phyloP scores from a whole-genome alignment of 2,113 vertebrate species.

The Aptenodytes forsteri region DNA sequence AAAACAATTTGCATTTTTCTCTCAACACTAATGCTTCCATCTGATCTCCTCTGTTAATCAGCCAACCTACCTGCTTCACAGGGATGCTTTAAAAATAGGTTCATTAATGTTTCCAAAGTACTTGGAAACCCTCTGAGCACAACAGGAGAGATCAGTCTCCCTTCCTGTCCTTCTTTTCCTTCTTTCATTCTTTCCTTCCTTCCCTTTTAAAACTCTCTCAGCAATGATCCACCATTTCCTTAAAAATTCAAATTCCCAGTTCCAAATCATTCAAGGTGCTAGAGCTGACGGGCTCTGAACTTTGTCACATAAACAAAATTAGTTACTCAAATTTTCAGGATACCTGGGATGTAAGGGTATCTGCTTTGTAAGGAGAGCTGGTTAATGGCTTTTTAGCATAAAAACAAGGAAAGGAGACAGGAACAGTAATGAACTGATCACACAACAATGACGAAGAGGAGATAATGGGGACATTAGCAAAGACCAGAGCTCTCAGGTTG shows the following conservation, averaged over 20 bases:
- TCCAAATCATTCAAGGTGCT: background rate
- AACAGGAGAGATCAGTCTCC: background rate
- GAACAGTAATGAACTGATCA: background rate
- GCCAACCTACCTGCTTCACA: background rate
- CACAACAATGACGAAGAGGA: fast-evolving
- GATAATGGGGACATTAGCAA: background rate
- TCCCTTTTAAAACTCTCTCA: background rate
- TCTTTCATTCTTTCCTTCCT: background rate
- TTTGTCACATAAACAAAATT: background rate
- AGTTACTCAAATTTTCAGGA: background rate
- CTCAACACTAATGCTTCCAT: background rate
- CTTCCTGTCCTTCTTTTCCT: background rate
- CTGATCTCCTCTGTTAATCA: background rate
- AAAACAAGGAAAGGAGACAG: background rate
- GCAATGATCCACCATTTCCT: background rate
- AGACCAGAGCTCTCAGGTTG: background rate
- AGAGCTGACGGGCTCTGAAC: background rate
- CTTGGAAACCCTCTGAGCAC: background rate
- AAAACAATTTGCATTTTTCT: background rate
- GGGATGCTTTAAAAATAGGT: background rate
- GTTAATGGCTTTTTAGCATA: background rate
- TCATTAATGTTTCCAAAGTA: background rate
- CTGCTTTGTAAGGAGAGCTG: background rate
- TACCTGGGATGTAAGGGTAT: background rate
- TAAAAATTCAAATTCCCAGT: background rate